phyloP scores from a whole-genome alignment of 2,888 invertebrate genomes.

The Rotaria macrura region DNA sequence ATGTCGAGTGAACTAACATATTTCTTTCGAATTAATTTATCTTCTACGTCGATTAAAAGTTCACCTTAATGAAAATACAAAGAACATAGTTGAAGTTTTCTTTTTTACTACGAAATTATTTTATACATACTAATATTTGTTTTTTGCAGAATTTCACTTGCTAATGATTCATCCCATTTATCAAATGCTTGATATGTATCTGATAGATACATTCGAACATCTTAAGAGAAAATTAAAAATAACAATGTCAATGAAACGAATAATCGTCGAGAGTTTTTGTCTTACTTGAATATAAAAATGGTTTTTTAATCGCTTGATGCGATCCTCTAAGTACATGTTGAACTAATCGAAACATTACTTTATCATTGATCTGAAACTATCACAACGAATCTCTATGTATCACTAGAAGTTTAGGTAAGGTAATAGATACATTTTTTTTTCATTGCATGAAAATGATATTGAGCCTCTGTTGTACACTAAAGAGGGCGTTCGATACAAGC shows the following conservation, averaged over 20 bases:
- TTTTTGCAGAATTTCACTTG: not conserved
- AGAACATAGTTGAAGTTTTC: no score
- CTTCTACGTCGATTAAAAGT: not conserved
- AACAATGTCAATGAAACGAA: not conserved
- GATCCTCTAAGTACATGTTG: not conserved
- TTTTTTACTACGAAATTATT: not conserved
- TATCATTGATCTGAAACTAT: not conserved
- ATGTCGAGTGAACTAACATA: conserved; percentile 15
- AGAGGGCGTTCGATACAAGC: no score
- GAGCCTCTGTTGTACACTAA: no score
- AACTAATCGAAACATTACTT: not conserved
- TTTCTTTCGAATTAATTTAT: conserved; percentile 11
- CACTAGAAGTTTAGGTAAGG: no score
- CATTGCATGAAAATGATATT: no score
- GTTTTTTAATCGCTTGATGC: not conserved
- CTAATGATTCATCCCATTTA: conserved; percentile 12
- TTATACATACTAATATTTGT: conserved; percentile 9
- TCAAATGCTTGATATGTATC: conserved; percentile 10
- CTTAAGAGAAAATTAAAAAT: not conserved
- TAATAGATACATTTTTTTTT: no score
- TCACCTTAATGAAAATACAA: not conserved
- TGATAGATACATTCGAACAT: not conserved
- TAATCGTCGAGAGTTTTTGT: not conserved
- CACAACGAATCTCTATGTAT: no score
- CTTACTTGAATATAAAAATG: not conserved